phyloP scores from a whole-genome alignment of 2,797 vertebrate genomes.

The Bovichtus variegatus region DNA sequence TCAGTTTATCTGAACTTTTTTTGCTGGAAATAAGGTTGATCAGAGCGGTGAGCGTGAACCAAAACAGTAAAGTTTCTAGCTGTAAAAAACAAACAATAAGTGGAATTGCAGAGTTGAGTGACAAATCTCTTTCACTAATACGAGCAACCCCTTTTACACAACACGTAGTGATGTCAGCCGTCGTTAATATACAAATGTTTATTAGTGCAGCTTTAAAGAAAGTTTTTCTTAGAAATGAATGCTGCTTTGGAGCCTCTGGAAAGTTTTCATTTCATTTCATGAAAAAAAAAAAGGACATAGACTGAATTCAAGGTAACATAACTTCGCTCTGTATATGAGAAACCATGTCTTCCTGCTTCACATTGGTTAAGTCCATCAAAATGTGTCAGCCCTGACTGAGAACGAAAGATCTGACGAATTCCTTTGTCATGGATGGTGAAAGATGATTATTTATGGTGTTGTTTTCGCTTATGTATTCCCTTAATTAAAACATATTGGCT shows the following conservation, averaged over 20 bases:
- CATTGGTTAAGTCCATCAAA: constrained; percentile 63
- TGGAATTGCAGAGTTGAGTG: background rate
- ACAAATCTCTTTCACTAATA: background rate
- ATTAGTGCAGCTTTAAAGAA: background rate
- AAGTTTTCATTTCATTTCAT: background rate
- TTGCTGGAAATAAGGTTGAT: background rate
- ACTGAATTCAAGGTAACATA: background rate
- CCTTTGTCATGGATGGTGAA: constrained; percentile 78
- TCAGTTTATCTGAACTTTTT: background rate
- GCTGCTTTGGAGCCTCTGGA: background rate
- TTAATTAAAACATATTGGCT: constrained; percentile 85
- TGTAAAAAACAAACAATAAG: background rate
- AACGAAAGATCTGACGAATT: constrained; percentile 77
- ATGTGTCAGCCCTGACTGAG: constrained; percentile 55
- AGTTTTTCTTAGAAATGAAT: background rate
- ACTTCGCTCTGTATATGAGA: background rate
- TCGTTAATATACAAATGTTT: background rate
- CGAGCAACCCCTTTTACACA: background rate
- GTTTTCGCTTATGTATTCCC: constrained; percentile 81
- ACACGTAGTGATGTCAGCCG: background rate
- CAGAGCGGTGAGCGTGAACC: background rate
- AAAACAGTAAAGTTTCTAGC: background rate
- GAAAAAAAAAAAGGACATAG: background rate
- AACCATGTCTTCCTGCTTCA: constrained; percentile 20
- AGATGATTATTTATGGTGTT: constrained; percentile 83